Conservation (phyloP, 2,113 vertebrate species). For the Oncorhynchus tshawytscha region DNA sequence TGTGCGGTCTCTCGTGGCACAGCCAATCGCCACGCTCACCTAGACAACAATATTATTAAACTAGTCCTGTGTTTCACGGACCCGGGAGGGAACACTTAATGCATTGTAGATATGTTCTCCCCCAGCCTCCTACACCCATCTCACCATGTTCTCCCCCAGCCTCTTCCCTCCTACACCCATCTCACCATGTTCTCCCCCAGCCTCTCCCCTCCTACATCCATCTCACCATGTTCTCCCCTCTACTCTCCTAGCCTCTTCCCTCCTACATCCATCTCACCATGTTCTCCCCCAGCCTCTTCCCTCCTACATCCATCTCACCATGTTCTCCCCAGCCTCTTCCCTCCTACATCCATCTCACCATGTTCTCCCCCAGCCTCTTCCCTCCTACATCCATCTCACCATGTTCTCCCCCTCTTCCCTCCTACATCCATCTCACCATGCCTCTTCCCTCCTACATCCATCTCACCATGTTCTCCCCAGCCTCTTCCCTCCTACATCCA, state of each 20-base stretch:
- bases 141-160: neutral
- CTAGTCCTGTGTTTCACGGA: too few relatives aligned
- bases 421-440: slow-evolving; percentile 67
- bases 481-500: neutral
- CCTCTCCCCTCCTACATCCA: neutral
- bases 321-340: too few relatives aligned
- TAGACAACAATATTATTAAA: slow-evolving; percentile 29
- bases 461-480: neutral
- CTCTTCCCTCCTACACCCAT: neutral
- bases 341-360: too few relatives aligned
- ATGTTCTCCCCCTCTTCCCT: neutral
- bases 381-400: neutral
- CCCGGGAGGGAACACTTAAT: too few relatives aligned
- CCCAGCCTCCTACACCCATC: too few relatives aligned
- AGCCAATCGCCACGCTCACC: slow-evolving; percentile 85
- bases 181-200: neutral
- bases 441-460: too few relatives aligned
- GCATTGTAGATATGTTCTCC: too few relatives aligned
- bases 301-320: slow-evolving; percentile 63
- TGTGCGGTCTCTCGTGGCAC: slow-evolving; percentile 74
- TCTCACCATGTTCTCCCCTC: slow-evolving; percentile 78
- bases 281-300: neutral
- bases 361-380: neutral
- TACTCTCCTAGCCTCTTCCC: neutral
- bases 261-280: neutral